A percentile compares a stretch with the other conserved stretches of the same genome.
Evolutionary conservation across 2,113 vertebrate genomes (phyloP).

Genomic region (Martes martes): DNA sequence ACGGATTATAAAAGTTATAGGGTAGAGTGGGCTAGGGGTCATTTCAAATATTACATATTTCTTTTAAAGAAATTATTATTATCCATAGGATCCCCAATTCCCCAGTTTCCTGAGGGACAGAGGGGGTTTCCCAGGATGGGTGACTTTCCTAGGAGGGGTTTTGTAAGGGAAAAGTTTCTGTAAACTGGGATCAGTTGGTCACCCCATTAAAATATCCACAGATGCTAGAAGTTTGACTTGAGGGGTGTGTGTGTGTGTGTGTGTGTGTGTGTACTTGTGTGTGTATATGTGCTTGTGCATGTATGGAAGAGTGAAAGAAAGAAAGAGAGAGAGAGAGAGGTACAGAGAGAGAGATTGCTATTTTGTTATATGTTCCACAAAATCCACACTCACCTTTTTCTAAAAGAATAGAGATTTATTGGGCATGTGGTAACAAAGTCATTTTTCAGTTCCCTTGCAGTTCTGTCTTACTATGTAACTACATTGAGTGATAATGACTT

Average conservation of each 20-base stretch:
- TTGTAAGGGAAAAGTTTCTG: background rate
- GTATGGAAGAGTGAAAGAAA: accelerated
- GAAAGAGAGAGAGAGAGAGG: background rate
- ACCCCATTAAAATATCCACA: background rate
- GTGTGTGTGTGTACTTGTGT: too few species aligned
- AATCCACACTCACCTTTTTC: background rate
- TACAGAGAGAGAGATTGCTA: background rate
- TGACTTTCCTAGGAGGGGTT: background rate
- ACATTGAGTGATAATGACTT: background rate
- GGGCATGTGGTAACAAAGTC: background rate
- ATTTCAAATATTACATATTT: background rate
- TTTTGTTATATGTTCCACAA: background rate
- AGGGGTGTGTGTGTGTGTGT: too few species aligned
- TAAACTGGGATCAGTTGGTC: background rate
- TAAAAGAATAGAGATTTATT: background rate
- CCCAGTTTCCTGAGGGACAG: background rate
- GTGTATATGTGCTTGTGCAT: background rate
- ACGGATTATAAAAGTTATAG: background rate
- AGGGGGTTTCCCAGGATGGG: accelerated
- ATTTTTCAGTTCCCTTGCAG: background rate
- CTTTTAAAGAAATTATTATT: background rate
- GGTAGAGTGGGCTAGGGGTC: background rate
- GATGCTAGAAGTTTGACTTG: background rate
- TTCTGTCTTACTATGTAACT: background rate
- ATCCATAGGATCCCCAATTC: background rate